A percentile compares a stretch with the other conserved stretches of the same genome.
Evolutionary conservation across 2,797 vertebrate species (phyloP).

Genomic region (Oreortyx pictus): DNA sequence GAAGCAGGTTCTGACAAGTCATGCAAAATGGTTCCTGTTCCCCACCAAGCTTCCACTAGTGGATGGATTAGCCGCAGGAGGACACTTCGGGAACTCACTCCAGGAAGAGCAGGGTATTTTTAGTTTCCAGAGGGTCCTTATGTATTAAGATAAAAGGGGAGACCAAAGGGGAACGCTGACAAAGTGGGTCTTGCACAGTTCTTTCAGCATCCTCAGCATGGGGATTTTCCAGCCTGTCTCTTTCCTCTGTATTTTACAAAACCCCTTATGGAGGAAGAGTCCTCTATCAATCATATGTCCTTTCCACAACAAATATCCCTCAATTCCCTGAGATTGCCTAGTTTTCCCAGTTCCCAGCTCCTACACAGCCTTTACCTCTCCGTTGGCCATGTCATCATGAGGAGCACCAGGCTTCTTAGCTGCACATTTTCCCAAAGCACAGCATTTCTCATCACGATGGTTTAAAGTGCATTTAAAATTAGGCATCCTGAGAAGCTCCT

Average conservation of each 20-base stretch:
- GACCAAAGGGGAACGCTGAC: background rate
- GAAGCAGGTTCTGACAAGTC: slow-evolving; percentile 2
- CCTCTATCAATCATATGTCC: background rate
- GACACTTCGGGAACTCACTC: background rate
- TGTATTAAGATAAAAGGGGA: background rate
- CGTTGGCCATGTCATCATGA: rapidly evolving
- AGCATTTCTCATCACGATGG: rapidly evolving
- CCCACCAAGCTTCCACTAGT: background rate
- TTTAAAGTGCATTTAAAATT: background rate
- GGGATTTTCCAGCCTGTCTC: background rate
- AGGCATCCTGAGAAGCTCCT: background rate
- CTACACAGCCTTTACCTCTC: rapidly evolving
- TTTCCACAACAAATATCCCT: background rate
- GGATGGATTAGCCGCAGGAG: background rate
- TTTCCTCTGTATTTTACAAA: background rate
- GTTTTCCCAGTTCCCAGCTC: background rate
- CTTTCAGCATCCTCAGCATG: rapidly evolving
- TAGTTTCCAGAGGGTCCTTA: background rate
- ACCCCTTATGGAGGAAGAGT: rapidly evolving
- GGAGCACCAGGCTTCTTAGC: background rate
- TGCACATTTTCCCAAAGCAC: background rate
- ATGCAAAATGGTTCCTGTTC: rapidly evolving
- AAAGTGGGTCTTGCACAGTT: rapidly evolving
- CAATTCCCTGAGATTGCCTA: rapidly evolving
- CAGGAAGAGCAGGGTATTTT: background rate